Evolutionary conservation across 1,140 invertebrate genomes (phyloP).

Genomic region (Lepidotrigona ventralis): DNA sequence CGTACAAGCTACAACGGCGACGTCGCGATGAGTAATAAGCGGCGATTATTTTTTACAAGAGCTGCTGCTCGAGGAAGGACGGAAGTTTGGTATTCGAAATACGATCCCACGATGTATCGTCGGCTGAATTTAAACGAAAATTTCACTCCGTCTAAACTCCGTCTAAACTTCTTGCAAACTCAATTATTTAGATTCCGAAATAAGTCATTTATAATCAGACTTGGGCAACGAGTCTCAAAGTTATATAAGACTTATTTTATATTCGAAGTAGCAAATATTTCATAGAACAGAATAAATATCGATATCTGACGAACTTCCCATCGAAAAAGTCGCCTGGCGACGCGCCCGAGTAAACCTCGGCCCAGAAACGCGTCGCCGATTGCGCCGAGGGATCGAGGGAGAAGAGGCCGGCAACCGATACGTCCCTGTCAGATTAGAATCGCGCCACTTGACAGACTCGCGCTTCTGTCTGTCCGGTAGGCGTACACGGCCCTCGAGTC

Average conservation of each 20-base stretch:
- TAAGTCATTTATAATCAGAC: not conserved
- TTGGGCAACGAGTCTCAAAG: not conserved
- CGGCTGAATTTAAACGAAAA: not conserved
- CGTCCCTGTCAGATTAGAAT: slow-evolving; percentile 79
- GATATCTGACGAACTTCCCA: too few species aligned
- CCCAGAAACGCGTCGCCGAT: slow-evolving; percentile 53
- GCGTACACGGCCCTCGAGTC: slow-evolving; percentile 31
- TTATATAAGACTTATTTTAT: not conserved
- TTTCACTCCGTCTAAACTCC: too few species aligned
- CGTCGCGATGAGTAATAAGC: slow-evolving; percentile 57
- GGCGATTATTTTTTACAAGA: slow-evolving; percentile 49
- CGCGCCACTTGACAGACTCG: slow-evolving; percentile 77
- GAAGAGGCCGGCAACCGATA: slow-evolving; percentile 63
- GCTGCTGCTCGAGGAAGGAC: slow-evolving; percentile 44
- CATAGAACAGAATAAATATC: too few species aligned
- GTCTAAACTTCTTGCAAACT: not conserved
- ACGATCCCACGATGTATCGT: slow-evolving; percentile 15
- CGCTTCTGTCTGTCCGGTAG: slow-evolving; percentile 76
- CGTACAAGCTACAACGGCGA: slow-evolving; percentile 61
- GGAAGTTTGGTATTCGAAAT: slow-evolving; percentile 22
- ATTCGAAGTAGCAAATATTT: too few species aligned
- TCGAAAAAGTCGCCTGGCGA: slow-evolving; percentile 35
- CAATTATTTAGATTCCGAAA: not conserved
- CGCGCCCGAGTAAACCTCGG: slow-evolving; percentile 67
- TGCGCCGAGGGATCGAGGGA: slow-evolving; percentile 28